A percentile compares a stretch with the other conserved stretches of the same genome.
Conservation (phyloP, 1,140 invertebrate species). For the Megathymus violae region DNA sequence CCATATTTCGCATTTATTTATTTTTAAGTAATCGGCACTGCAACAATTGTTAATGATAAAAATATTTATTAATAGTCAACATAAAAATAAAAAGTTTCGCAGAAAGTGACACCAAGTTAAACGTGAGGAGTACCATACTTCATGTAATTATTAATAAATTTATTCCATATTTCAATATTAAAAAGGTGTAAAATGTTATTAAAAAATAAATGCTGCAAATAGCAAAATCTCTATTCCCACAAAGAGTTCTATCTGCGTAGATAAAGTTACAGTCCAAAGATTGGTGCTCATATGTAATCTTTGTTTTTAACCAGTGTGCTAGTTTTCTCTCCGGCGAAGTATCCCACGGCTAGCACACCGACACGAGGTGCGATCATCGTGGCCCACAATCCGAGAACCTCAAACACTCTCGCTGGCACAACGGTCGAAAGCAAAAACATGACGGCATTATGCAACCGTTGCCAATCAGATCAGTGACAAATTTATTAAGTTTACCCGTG, state of each 20-base stretch:
- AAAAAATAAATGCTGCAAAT: too few relatives aligned
- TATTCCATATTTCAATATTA: too few relatives aligned
- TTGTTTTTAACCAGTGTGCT: constrained; percentile 22
- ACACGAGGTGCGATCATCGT: constrained; percentile 53
- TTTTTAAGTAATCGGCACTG: too few relatives aligned
- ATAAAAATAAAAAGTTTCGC: too few relatives aligned
- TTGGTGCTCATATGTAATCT: constrained; percentile 5
- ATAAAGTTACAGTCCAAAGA: constrained; percentile 8
- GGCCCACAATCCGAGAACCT: constrained; percentile 65
- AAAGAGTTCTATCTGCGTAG: constrained; percentile 9
- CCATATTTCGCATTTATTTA: too few relatives aligned
- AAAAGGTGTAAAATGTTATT: too few relatives aligned
- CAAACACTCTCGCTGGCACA: constrained; percentile 68
- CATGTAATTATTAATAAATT: too few relatives aligned
- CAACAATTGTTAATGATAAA: too few relatives aligned
- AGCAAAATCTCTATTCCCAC: constrained; percentile 7
- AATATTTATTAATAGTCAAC: too few relatives aligned
- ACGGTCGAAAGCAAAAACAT: constrained; percentile 47
- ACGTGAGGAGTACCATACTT: too few relatives aligned
- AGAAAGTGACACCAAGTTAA: too few relatives aligned
- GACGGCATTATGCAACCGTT: constrained; percentile 47
- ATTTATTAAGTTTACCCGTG: constrained; percentile 27
- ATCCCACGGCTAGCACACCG: constrained; percentile 37
- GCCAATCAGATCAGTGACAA: constrained; percentile 17
- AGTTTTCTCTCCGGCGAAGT: constrained; percentile 44